These are phyloP conservation scores for Tautogolabrus adspersus DNA, from an alignment of 2,113 vertebrate species.

Conservation along the genomic window DNA sequence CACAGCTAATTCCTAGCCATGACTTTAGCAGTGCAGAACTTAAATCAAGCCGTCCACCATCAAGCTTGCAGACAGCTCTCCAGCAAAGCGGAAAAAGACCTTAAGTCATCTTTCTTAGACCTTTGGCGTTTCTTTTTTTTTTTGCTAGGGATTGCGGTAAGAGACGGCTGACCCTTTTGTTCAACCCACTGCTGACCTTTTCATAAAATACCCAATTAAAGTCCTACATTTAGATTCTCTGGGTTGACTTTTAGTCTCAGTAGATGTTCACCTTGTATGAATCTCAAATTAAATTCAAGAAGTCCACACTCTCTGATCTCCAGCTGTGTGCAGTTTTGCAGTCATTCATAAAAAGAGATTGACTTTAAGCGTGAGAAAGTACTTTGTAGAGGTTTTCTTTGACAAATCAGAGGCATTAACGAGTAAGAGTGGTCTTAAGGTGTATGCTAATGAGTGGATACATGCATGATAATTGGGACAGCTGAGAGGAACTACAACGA, in stretches of 20 bases:
- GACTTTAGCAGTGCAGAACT: constrained; percentile 11
- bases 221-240: constrained; percentile 10
- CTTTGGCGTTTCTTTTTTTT: neutral
- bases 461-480: neutral
- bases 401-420: neutral
- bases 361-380: neutral
- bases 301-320: neutral
- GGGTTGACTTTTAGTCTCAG: neutral
- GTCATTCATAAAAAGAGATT: neutral
- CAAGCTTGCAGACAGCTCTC: neutral
- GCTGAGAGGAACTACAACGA: neutral
- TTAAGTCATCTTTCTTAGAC: neutral
- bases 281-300: neutral
- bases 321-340: neutral
- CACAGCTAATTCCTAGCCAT: constrained; percentile 15
- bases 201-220: constrained; percentile 41
- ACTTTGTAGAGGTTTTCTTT: neutral
- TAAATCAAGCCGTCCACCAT: constrained; percentile 21
- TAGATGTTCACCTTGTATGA: neutral
- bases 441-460: neutral
- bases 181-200: constrained; percentile 38
- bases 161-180: constrained; percentile 13
- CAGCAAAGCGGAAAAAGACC: neutral
- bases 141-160: neutral
- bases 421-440: neutral